phyloP scores from a whole-genome alignment of 2,888 invertebrate species.

The Dasypolia templi region DNA sequence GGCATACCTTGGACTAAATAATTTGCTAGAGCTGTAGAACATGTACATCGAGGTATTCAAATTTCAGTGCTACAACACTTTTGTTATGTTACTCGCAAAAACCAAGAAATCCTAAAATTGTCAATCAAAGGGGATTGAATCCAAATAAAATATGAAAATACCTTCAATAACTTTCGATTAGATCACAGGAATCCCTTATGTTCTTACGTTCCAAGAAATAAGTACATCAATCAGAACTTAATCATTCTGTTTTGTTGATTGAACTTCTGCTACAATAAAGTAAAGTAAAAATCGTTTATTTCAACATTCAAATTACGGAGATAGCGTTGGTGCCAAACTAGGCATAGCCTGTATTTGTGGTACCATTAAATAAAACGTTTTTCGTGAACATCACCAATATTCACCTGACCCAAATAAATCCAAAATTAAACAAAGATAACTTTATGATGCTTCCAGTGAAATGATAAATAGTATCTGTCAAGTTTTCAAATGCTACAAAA shows the following conservation, averaged over 20 bases:
- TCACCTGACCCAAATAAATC: background rate
- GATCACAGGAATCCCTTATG: background rate
- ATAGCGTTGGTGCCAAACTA: too few species aligned
- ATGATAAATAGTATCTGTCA: background rate
- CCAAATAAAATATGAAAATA: background rate
- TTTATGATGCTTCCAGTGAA: background rate
- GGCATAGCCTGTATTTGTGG: too few species aligned
- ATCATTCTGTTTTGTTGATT: background rate
- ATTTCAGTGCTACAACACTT: background rate
- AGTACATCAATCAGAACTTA: background rate
- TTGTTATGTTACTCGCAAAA: background rate
- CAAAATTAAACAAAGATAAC: too few species aligned
- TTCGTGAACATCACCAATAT: background rate
- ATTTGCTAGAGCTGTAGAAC: conserved; percentile 9
- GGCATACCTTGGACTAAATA: conserved; percentile 17
- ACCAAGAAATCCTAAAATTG: too few species aligned
- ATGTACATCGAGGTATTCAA: too few species aligned
- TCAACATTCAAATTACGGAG: too few species aligned
- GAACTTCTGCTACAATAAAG: background rate
- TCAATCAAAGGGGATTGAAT: background rate
- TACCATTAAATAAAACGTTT: too few species aligned
- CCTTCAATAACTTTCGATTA: conserved; percentile 4
- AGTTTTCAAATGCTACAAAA: background rate
- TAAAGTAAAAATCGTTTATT: too few species aligned
- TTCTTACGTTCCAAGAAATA: background rate